Evolutionary conservation across 2,888 invertebrate species (phyloP), one percentile per base, ranked within the genome.

Genomic region (Dusona sp.): DNA sequence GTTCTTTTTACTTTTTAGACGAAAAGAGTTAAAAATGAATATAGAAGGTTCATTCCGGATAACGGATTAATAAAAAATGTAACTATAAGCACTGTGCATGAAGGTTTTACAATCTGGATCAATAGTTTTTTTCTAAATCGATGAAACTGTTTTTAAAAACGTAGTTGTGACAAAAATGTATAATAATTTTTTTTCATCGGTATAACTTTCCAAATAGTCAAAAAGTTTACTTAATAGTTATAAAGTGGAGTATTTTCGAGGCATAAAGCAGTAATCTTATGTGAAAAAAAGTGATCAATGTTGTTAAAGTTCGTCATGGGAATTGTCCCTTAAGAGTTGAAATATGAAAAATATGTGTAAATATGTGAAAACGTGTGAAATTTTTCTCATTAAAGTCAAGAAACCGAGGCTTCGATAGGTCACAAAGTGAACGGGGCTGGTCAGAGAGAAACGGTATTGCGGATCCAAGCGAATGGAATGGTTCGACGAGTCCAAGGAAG

Each of bases 401-500:
- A 90, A 91, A 90, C 81, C 91, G 94, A 72, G 91, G 92, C 67
- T 94, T 93, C 48, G 93, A 94, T 90, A 93, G 94, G 90, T 93
- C 93, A 88, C 93, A 94, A 90, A 94, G 94, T 84, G 95, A 95
- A 87, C 94, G 95, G 38, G 95, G 95, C 38, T 96, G 96, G 96
- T 94, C 94, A 61, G 95, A 96, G 89, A 94, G 95, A 89, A 96
- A 96, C 88, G 95, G 95, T 4, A 95, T 94, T 45, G 80, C 92
- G 57, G 95, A 95, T 84, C 91, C 95, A 19, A 93, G 92, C 16
- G 96, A 96, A 86, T 96, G 96, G 95, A 94, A 95, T 80, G 95
- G 95, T 8, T 94, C 94, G 11, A 94, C 94, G 42, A 95, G 95
- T 92, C 96, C 96, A 33, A 94, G 96, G 77, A 96, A 96, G 91